A percentile compares a stretch with the other conserved stretches of the same genome.
These are phyloP conservation scores for Lacerta viridis DNA, from an alignment of 2,797 vertebrate species.

Conservation along the genomic window DNA sequence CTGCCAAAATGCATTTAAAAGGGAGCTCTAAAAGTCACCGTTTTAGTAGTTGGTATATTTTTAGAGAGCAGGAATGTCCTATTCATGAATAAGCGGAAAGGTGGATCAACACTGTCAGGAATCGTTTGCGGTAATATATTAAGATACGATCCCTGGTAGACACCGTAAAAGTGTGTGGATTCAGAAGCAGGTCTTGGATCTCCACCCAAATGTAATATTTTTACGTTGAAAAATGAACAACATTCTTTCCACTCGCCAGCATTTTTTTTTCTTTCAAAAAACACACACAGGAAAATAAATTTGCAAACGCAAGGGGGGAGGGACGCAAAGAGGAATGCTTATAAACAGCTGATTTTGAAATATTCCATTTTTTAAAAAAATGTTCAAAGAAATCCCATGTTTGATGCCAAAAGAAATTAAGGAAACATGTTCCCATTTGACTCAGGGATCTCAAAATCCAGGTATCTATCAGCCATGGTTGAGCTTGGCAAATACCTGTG, in stretches of 20 bases:
- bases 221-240: slow-evolving; percentile 32
- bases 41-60: slow-evolving; percentile 38
- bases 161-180: background rate
- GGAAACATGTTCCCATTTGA: background rate
- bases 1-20: slow-evolving; percentile 37
- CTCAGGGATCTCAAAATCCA: background rate
- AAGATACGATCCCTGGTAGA: slow-evolving; percentile 11
- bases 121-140: slow-evolving; percentile 32
- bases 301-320: background rate
- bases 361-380: background rate
- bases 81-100: slow-evolving; percentile 31
- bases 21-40: slow-evolving; percentile 3
- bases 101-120: slow-evolving; percentile 29
- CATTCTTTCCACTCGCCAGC: slow-evolving; percentile 20
- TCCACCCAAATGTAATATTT: slow-evolving; percentile 31
- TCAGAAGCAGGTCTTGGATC: slow-evolving; percentile 6
- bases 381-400: slow-evolving; percentile 21
- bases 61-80: slow-evolving; percentile 39
- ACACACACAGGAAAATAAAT: slow-evolving; percentile 20
- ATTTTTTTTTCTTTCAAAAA: background rate
- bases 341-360: slow-evolving; percentile 33
- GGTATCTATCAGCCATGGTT: background rate
- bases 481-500: background rate
- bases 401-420: background rate
- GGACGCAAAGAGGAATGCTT: slow-evolving; percentile 13